Evolutionary conservation across 2,888 invertebrate species (phyloP).

Genomic region (Deroplatys truncata): DNA sequence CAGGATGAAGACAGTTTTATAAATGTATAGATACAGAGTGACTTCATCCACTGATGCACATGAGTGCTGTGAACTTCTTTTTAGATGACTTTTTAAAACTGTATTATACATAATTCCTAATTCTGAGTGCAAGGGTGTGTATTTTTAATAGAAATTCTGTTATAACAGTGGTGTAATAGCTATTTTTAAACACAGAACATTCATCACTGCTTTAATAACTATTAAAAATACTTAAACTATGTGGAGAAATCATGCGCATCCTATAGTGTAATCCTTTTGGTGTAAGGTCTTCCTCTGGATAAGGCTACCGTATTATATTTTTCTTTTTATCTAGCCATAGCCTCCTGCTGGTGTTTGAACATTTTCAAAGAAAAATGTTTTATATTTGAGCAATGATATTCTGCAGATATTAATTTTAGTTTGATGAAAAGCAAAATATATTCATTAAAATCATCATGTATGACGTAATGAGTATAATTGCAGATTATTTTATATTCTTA

Average conservation of each 20-base stretch:
- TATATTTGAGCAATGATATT: too few species aligned
- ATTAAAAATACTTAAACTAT: neutral
- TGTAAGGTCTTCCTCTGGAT: neutral
- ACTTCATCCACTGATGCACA: neutral
- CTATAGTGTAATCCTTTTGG: neutral
- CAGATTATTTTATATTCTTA: too few species aligned
- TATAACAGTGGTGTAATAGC: neutral
- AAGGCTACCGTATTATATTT: too few species aligned
- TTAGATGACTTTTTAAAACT: neutral
- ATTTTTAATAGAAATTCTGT: neutral
- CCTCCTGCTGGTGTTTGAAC: too few species aligned
- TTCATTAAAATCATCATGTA: too few species aligned
- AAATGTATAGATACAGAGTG: neutral
- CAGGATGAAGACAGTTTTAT: neutral
- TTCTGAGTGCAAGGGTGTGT: neutral
- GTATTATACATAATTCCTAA: neutral
- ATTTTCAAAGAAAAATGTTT: too few species aligned
- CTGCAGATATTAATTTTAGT: too few species aligned
- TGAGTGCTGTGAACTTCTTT: neutral
- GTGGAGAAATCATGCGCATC: neutral
- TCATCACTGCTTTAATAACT: neutral
- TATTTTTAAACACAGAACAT: neutral
- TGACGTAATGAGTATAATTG: too few species aligned
- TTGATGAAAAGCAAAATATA: too few species aligned
- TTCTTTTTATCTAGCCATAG: too few species aligned